Base-by-base conservation (phyloP, 2,797 vertebrate species). In the Manis crassicaudata region DNA sequence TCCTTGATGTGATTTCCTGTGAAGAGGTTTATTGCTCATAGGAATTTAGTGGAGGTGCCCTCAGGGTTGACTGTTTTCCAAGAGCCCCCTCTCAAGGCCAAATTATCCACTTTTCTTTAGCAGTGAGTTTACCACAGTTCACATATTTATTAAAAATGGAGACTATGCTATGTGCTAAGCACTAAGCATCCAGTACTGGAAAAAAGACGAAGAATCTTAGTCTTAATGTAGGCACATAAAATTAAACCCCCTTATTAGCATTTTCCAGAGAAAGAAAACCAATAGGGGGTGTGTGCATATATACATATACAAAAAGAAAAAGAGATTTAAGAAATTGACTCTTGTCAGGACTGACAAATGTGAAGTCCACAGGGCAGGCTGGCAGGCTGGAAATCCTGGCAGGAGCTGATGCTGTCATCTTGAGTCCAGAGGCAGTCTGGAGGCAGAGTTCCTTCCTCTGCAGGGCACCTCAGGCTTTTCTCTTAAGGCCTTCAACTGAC, bases 1-100 rank as follows among this genome's bases (percentile, higher is more conserved):
- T 79, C 82, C 88, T 95, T 46, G 58, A 43, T 83, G 92, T 40
- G 92, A 88, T 25, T 96, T 95, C 87, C 88, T 88, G n/a, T 77
- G 90, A 90, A 87, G 70, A 91, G 25, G 35, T 82, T 93, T 95
- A 73, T 82, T 88, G 62, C 46, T 84, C 88, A 62, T 25, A 70
- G 70, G 54, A 81, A 94, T 92, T 95, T 35, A 95, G 76, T 90
- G 62, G 56, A 73, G 43, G 56, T 75, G 16, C 86, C 84, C 65
- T 94, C n/a, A 43, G 56, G 46, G 27, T 83, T 65, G 76, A 43
- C 80, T 93, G 12, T 91, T 92, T 67, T 91, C 94, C 60, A 67
- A 60, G 90, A 84, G 60, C 37, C 52, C 58, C 79, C 65, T 54
- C 63, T 81, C 56, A 63, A 52, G 62, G 56, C 46, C 85, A 83